Percentiles rank a stretch among this genome's conserved stretches.
These are phyloP conservation scores for Anhinga anhinga DNA, from an alignment of 2,113 vertebrate genomes.

Conservation along the genomic window DNA sequence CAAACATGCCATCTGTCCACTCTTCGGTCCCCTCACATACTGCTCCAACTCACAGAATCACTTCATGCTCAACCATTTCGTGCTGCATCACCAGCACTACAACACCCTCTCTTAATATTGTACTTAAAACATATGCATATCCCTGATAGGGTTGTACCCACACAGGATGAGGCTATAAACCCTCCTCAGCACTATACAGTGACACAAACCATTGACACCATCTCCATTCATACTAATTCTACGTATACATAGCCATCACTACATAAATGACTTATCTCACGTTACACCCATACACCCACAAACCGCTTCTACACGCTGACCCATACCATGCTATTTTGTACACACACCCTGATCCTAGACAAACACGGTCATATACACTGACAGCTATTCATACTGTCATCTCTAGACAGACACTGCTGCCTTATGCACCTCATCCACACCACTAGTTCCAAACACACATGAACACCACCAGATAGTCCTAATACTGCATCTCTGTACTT, in stretches of 20 bases:
- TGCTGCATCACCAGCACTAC: not conserved
- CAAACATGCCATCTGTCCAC: not conserved
- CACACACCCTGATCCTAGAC: too few relatives aligned
- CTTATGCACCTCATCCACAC: not conserved
- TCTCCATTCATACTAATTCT: not conserved
- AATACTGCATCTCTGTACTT: not conserved
- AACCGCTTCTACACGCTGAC: not conserved
- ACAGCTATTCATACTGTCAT: not conserved
- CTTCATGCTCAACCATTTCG: not conserved
- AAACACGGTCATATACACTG: not conserved
- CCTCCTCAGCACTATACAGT: not conserved
- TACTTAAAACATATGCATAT: not conserved
- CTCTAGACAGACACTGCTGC: not conserved
- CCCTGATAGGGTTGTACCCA: not conserved
- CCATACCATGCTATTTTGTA: not conserved
- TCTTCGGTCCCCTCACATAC: not conserved
- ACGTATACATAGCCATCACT: not conserved
- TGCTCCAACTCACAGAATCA: not conserved
- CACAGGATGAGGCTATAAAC: not conserved
- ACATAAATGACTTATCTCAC: not conserved
- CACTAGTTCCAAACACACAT: not conserved
- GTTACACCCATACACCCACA: accelerated
- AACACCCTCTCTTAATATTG: not conserved
- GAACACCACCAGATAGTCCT: not conserved
- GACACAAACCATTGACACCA: not conserved